These are phyloP conservation scores for Oreochromis tanganicae DNA, from an alignment of 2,113 vertebrate species.

Conservation along the genomic window DNA sequence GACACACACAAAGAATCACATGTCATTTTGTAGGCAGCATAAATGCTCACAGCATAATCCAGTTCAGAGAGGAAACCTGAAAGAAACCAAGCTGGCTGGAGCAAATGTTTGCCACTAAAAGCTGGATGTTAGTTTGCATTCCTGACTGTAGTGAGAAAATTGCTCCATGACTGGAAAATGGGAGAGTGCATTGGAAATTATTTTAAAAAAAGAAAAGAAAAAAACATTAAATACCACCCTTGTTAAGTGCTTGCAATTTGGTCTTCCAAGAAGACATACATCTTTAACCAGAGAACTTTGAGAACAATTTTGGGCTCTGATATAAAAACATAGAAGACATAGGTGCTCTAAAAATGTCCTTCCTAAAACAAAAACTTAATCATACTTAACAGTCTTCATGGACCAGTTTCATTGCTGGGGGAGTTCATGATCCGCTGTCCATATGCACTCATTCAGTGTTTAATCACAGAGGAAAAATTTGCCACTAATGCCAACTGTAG, in stretches of 20 bases:
- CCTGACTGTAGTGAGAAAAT: conserved; percentile 12
- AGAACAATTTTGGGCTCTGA: background rate
- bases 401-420: background rate
- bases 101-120: background rate
- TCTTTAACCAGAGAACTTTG: background rate
- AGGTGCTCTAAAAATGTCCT: background rate
- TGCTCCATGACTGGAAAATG: background rate
- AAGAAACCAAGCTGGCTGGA: background rate
- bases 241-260: background rate
- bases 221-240: background rate
- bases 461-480: background rate
- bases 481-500: background rate
- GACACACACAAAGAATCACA: background rate
- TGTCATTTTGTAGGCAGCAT: background rate
- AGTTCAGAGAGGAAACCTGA: background rate
- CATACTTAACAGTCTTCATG: background rate
- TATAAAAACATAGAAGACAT: background rate
- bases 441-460: background rate
- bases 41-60: background rate
- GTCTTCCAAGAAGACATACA: background rate
- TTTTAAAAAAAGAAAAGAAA: background rate
- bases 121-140: conserved; percentile 3
- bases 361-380: background rate
- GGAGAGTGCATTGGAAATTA: background rate
- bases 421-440: background rate